A percentile compares a stretch with the other conserved stretches of the same genome.
phyloP scores from a whole-genome alignment of 2,113 vertebrate species.

The Bettongia penicillata region DNA sequence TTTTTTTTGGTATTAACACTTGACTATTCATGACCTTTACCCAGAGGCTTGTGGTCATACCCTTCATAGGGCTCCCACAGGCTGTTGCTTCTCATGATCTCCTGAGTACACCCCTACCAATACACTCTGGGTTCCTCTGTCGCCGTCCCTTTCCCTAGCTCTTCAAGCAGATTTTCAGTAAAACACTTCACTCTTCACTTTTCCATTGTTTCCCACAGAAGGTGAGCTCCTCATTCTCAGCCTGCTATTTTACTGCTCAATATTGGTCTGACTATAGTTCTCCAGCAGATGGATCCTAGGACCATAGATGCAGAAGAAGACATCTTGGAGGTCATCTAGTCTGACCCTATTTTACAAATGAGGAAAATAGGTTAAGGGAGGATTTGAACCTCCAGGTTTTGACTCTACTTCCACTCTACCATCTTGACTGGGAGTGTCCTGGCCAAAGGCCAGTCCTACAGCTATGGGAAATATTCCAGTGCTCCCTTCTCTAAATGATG shows the following conservation, averaged over 20 bases:
- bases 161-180: not conserved
- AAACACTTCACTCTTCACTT: not conserved
- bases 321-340: not conserved
- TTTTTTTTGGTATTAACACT: not conserved
- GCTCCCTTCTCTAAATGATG: not conserved
- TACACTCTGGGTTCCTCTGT: not conserved
- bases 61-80: not conserved
- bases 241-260: not conserved
- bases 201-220: not conserved
- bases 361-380: not conserved
- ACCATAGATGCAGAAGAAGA: not conserved
- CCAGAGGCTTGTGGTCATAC: not conserved
- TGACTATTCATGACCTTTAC: not conserved
- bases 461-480: not conserved
- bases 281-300: not conserved
- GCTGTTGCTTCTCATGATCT: not conserved
- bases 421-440: not conserved
- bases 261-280: not conserved
- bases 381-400: not conserved
- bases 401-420: not conserved
- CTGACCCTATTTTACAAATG: not conserved
- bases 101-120: not conserved
- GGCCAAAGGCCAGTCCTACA: not conserved
- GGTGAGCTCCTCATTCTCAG: not conserved
- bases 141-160: not conserved